These are phyloP conservation scores for Glaucomys volans DNA, from an alignment of 2,113 vertebrate genomes.

Conservation along the genomic window DNA sequence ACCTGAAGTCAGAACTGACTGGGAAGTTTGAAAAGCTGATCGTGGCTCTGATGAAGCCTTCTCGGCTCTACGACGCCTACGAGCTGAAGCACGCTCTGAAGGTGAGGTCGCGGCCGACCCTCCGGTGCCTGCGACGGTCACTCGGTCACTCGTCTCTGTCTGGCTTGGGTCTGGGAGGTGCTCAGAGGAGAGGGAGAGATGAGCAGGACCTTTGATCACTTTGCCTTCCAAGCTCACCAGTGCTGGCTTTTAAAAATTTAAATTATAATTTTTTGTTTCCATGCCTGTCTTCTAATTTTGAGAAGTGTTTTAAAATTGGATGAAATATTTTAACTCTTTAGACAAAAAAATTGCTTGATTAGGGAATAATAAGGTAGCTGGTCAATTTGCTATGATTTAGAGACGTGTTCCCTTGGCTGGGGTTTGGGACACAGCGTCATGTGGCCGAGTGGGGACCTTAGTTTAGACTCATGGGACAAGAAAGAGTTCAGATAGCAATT, in stretches of 20 bases:
- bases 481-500: not conserved
- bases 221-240: not conserved
- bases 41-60: constrained; percentile 93
- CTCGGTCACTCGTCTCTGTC: no score
- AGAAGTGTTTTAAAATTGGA: not conserved
- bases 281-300: not conserved
- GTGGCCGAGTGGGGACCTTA: not conserved
- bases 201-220: not conserved
- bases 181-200: not conserved
- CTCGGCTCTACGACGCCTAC: constrained; percentile 90
- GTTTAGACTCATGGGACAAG: not conserved
- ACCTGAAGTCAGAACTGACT: constrained; percentile 95
- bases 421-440: not conserved
- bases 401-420: not conserved
- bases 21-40: constrained; percentile 95
- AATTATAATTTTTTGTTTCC: not conserved
- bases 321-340: not conserved
- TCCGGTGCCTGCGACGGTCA: no score
- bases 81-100: constrained; percentile 95
- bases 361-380: not conserved
- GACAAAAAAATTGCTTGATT: not conserved
- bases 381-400: not conserved
- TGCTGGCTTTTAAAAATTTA: not conserved
- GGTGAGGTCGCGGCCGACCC: constrained; percentile 84
- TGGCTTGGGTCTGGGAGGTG: no score